phyloP scores from a whole-genome alignment of 2,797 vertebrate genomes.

The Gila robusta region DNA sequence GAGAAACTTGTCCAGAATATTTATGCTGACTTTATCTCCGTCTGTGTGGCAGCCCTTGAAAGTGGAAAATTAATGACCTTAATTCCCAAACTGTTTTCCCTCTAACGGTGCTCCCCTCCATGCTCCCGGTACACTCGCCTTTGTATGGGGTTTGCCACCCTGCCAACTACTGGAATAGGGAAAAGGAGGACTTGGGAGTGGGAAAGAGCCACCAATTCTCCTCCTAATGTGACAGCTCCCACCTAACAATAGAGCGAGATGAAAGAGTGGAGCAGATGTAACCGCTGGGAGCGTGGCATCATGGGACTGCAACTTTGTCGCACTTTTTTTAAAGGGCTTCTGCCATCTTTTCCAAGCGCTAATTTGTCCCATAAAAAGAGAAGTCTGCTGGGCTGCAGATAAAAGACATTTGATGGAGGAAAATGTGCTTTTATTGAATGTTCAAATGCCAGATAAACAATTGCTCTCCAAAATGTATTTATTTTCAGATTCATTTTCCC shows the following conservation, averaged over 20 bases:
- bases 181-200: constrained; percentile 88
- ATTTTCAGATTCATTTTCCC: constrained; percentile 60
- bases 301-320: constrained; percentile 89
- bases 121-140: constrained; percentile 88
- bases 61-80: constrained; percentile 99
- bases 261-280: constrained; percentile 99
- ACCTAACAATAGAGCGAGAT: constrained; percentile 95
- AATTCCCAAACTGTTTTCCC: constrained; percentile 99
- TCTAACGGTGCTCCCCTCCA: constrained; percentile 94
- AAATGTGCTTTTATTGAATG: constrained; percentile 74
- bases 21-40: constrained; percentile 99
- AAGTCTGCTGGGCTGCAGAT: constrained; percentile 74
- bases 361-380: constrained; percentile 82
- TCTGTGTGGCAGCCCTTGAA: constrained; percentile 99
- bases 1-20: constrained; percentile 99
- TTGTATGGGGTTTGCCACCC: constrained; percentile 93
- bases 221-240: constrained; percentile 98
- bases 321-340: constrained; percentile 76
- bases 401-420: constrained; percentile 76
- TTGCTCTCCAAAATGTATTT: constrained; percentile 64
- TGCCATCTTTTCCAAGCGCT: constrained; percentile 79
- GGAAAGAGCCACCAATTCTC: constrained; percentile 90
- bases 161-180: constrained; percentile 94
- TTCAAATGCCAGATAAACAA: constrained; percentile 59
- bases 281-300: constrained; percentile 96